Percentiles rank a stretch among this genome's conserved stretches.
phyloP scores from a whole-genome alignment of 2,888 invertebrate species.

The Elegia similella region DNA sequence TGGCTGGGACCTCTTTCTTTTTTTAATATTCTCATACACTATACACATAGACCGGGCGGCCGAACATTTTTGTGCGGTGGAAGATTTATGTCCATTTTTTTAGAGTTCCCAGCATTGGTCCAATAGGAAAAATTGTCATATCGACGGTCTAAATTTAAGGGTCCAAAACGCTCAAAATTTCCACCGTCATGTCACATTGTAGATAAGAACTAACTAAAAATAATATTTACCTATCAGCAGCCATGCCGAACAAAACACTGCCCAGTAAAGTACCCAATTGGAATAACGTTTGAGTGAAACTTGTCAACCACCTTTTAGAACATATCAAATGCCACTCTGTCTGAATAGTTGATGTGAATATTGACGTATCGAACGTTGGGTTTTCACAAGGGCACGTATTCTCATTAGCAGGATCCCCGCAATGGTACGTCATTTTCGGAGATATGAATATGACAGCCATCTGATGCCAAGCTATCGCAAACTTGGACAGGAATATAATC shows the following conservation, averaged over 20 bases:
- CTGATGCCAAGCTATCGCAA: conserved; percentile 75
- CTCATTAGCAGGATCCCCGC: conserved; percentile 37
- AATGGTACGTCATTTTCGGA: conserved; percentile 60
- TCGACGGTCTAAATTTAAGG: too few species aligned
- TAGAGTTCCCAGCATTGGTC: too few species aligned
- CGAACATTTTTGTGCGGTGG: too few species aligned
- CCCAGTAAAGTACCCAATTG: conserved; percentile 89
- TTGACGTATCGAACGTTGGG: conserved; percentile 83
- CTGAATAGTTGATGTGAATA: conserved; percentile 86
- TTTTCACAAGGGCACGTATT: conserved; percentile 80
- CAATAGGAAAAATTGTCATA: too few species aligned
- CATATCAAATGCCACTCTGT: conserved; percentile 90
- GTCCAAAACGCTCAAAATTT: too few species aligned
- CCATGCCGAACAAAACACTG: conserved; percentile 87
- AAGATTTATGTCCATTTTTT: too few species aligned
- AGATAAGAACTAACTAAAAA: not conserved
- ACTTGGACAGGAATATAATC: conserved; percentile 64
- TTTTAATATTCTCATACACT: too few species aligned
- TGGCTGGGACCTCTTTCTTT: too few species aligned
- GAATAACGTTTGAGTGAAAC: conserved; percentile 87
- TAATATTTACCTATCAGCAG: conserved; percentile 86
- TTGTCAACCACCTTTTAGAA: conserved; percentile 82
- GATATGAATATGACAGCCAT: conserved; percentile 77
- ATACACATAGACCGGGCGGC: too few species aligned
- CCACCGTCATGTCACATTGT: too few species aligned